A percentile compares a stretch with the other conserved stretches of the same genome.
Conservation (phyloP, 2,113 vertebrate species). For the Centrocercus urophasianus region DNA sequence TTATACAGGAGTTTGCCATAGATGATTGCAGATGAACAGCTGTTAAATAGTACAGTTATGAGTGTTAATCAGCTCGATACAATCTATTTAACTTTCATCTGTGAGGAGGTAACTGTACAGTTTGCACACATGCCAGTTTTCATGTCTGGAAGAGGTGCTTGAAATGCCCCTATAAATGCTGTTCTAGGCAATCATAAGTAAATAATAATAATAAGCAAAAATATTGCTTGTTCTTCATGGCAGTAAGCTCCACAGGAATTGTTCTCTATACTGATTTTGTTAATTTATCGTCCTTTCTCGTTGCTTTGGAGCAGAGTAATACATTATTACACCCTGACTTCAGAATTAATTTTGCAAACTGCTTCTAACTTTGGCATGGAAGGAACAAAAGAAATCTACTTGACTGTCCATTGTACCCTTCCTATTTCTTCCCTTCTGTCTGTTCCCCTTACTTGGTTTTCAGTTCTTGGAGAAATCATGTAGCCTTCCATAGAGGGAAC, state of each 20-base stretch:
- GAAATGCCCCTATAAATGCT: background rate
- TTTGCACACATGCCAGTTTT: background rate
- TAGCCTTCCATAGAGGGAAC: background rate
- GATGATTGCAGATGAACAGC: background rate
- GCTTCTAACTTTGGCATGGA: background rate
- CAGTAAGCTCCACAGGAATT: background rate
- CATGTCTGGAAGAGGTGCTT: background rate
- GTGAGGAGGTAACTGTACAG: background rate
- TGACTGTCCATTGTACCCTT: background rate
- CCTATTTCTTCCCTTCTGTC: background rate
- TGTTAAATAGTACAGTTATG: background rate
- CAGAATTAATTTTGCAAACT: background rate
- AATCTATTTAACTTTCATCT: background rate
- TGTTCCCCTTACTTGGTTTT: background rate
- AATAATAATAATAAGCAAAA: too few species aligned
- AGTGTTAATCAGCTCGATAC: background rate
- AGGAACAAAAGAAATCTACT: background rate
- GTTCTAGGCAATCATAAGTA: background rate
- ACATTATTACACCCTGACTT: background rate
- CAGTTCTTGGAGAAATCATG: background rate
- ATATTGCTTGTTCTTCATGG: background rate
- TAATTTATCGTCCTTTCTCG: background rate
- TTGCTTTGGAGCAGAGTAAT: background rate
- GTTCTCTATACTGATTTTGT: background rate
- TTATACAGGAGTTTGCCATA: background rate